These are phyloP conservation scores for Apistogramma diplotaenia DNA, from an alignment of 2,113 vertebrate species.

Conservation along the genomic window DNA sequence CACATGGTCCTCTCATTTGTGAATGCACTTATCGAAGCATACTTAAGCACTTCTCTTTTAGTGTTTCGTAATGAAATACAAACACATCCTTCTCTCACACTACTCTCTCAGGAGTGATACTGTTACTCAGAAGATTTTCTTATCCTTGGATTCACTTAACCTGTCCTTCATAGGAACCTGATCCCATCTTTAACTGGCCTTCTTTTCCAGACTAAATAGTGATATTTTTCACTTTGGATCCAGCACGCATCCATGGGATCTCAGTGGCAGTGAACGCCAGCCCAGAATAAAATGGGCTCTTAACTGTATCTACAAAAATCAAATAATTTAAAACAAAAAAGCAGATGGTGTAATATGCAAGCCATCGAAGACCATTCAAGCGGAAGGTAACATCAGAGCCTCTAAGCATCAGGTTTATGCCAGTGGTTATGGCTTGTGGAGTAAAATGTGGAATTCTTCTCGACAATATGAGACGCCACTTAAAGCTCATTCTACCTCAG, in stretches of 20 bases:
- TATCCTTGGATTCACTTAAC: slow-evolving; percentile 18
- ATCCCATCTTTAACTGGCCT: slow-evolving; percentile 10
- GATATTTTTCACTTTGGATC: background rate
- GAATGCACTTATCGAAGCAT: background rate
- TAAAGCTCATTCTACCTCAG: background rate
- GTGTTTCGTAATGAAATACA: background rate
- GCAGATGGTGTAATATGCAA: background rate
- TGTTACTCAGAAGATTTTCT: background rate
- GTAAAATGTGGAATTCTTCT: background rate
- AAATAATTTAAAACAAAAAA: too few relatives aligned
- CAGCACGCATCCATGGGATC: background rate
- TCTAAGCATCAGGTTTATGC: background rate
- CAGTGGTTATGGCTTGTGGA: background rate
- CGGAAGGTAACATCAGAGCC: background rate
- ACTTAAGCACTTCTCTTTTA: background rate
- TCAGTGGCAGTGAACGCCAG: background rate
- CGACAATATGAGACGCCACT: background rate
- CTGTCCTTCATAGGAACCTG: background rate
- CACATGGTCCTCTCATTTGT: background rate
- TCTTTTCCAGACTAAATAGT: background rate
- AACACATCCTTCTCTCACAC: background rate
- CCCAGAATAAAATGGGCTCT: background rate
- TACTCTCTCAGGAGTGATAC: background rate
- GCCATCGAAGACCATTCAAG: background rate
- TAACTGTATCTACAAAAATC: background rate